Conservation (phyloP, 30 jellyfish, hydroid and myxozoan genomes). For the Nemopilema nomurai region DNA sequence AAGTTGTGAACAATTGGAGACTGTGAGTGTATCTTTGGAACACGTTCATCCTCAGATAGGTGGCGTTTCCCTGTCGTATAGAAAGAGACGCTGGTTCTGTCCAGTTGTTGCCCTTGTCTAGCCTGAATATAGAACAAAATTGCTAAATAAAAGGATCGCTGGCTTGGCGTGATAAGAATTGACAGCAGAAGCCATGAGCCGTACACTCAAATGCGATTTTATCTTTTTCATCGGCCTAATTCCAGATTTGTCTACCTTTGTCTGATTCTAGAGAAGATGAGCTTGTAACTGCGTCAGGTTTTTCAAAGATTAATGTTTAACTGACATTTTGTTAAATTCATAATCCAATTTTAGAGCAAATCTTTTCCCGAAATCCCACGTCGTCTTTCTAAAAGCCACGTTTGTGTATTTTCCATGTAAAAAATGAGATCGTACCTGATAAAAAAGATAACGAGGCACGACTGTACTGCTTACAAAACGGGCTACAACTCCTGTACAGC, state of each 20-base stretch:
- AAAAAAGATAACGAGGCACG: not conserved
- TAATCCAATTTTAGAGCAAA: slow-evolving; percentile 16
- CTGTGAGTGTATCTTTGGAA: not conserved
- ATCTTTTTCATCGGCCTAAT: slow-evolving; percentile 12
- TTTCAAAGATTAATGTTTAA: slow-evolving; percentile 8
- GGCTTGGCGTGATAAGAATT: not conserved
- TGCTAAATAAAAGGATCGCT: slow-evolving; percentile 14
- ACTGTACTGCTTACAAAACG: not conserved
- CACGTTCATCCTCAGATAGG: not conserved
- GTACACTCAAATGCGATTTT: slow-evolving; percentile 11
- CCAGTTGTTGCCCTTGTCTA: slow-evolving; percentile 2
- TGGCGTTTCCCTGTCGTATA: not conserved
- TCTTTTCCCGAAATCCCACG: slow-evolving; percentile 22
- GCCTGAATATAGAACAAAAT: not conserved
- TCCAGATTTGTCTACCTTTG: slow-evolving; percentile 25
- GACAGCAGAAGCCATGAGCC: slow-evolving; percentile 15
- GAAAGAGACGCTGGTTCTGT: not conserved
- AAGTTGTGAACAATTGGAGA: too few species aligned
- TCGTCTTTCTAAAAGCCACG: not conserved
- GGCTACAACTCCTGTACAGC: too few species aligned
- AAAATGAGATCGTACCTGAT: not conserved
- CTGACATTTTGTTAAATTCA: not conserved
- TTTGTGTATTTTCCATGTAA: slow-evolving; percentile 6
- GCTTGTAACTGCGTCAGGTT: slow-evolving; percentile 21
- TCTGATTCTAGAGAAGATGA: slow-evolving; percentile 17